These are phyloP conservation scores for Danio tinwini DNA, from an alignment of 2,797 vertebrate genomes.

Conservation along the genomic window DNA sequence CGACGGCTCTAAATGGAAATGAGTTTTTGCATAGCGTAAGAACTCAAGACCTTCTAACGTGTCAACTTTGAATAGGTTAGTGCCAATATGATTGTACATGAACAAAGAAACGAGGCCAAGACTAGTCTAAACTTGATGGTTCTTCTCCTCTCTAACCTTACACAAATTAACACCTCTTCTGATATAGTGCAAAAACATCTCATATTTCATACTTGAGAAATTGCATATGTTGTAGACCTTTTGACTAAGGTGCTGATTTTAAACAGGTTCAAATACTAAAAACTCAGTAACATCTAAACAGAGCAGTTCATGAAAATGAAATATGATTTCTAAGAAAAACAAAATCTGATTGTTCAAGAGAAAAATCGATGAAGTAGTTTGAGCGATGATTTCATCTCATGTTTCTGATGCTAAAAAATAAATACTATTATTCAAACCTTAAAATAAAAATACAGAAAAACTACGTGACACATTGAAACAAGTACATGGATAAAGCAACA, in stretches of 20 bases:
- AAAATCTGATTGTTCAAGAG: slow-evolving; percentile 10
- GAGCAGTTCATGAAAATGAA: slow-evolving; percentile 45
- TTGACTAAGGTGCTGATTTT: slow-evolving; percentile 81
- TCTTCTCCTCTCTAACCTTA: slow-evolving; percentile 24
- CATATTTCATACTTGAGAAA: slow-evolving; percentile 65
- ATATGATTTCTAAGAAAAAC: slow-evolving; percentile 1
- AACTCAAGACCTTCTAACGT: slow-evolving; percentile 22
- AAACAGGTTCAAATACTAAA: slow-evolving; percentile 64
- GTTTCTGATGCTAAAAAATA: slow-evolving; percentile 29
- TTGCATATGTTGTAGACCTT: slow-evolving; percentile 71
- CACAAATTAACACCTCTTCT: slow-evolving; percentile 40
- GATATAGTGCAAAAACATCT: slow-evolving; percentile 81
- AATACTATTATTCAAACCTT: slow-evolving; percentile 21
- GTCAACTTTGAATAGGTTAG: slow-evolving; percentile 9
- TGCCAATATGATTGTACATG: neutral
- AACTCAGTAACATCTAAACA: slow-evolving; percentile 56
- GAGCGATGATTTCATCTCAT: slow-evolving; percentile 4
- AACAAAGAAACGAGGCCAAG: slow-evolving; percentile 26
- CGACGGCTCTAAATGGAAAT: slow-evolving; percentile 32
- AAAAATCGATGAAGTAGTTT: slow-evolving; percentile 24
- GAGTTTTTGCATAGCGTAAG: slow-evolving; percentile 58
- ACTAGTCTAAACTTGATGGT: slow-evolving; percentile 30
- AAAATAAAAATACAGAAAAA: slow-evolving; percentile 24
- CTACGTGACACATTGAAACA: slow-evolving; percentile 9
- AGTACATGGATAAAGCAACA: slow-evolving; percentile 24